A percentile compares a stretch with the other conserved stretches of the same genome.
phyloP scores from a whole-genome alignment of 2,113 vertebrate genomes.

The Anseranas semipalmata region DNA sequence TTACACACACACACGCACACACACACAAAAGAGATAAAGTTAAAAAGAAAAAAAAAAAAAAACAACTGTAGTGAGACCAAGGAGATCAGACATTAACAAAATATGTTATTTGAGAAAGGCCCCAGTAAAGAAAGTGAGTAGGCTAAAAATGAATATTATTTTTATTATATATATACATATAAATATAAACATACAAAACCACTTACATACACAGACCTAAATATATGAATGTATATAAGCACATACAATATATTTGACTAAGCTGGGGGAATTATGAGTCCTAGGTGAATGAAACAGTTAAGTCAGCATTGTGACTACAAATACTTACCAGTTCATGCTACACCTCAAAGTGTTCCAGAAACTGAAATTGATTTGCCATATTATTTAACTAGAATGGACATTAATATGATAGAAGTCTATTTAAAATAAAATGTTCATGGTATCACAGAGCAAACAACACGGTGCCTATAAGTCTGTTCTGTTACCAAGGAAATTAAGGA shows the following conservation, averaged over 20 bases:
- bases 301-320: neutral
- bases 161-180: neutral
- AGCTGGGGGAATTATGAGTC: neutral
- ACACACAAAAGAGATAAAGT: neutral
- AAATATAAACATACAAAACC: neutral
- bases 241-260: neutral
- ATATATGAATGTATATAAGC: neutral
- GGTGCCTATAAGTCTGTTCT: neutral
- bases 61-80: neutral
- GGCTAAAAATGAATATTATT: neutral
- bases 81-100: neutral
- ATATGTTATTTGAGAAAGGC: neutral
- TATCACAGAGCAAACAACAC: neutral
- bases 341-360: neutral
- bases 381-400: neutral
- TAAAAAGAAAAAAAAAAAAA: neutral
- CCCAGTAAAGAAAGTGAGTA: neutral
- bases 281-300: neutral
- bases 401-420: neutral
- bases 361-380: neutral
- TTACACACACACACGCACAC: neutral
- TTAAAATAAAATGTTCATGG: neutral
- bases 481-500: constrained; percentile 17
- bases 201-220: neutral
- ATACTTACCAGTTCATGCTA: neutral